phyloP scores from a whole-genome alignment of 2,888 invertebrate species.

The Ochropacha duplaris region DNA sequence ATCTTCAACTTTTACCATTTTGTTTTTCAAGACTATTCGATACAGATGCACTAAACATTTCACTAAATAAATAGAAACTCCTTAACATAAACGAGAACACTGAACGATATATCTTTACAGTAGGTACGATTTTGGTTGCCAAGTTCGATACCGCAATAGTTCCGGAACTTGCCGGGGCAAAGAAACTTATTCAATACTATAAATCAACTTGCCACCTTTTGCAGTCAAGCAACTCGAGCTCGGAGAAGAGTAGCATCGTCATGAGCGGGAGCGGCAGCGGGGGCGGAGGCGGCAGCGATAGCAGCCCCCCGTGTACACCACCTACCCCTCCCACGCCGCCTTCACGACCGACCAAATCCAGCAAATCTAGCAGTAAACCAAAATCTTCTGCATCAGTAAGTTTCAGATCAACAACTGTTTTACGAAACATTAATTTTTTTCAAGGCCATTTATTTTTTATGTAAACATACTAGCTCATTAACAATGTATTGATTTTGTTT shows the following conservation, averaged over 20 bases:
- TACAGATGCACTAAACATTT: conserved; percentile 2
- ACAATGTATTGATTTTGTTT: no score
- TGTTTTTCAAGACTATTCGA: neutral
- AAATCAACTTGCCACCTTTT: conserved; percentile 18
- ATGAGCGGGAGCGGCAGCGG: conserved; percentile 32
- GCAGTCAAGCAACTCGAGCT: conserved; percentile 69
- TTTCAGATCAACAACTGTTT: conserved; percentile 7
- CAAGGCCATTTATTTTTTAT: no score
- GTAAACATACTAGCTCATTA: no score
- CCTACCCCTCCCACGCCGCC: conserved; percentile 64
- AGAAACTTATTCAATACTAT: conserved; percentile 33
- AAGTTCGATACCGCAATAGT: conserved; percentile 33
- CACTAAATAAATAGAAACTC: neutral
- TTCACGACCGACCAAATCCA: conserved; percentile 47
- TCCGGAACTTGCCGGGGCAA: conserved; percentile 17
- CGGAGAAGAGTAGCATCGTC: conserved; percentile 54
- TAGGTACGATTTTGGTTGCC: conserved; percentile 21
- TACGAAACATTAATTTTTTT: neutral
- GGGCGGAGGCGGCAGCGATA: conserved; percentile 56
- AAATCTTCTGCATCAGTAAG: conserved; percentile 56
- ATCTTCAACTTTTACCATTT: neutral
- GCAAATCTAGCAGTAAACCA: conserved; percentile 45
- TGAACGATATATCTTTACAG: conserved; percentile 21
- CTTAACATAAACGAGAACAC: neutral
- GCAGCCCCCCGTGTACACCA: conserved; percentile 73